Evolutionary conservation across 1,140 invertebrate species (phyloP).

Genomic region (Augochlora pura): DNA sequence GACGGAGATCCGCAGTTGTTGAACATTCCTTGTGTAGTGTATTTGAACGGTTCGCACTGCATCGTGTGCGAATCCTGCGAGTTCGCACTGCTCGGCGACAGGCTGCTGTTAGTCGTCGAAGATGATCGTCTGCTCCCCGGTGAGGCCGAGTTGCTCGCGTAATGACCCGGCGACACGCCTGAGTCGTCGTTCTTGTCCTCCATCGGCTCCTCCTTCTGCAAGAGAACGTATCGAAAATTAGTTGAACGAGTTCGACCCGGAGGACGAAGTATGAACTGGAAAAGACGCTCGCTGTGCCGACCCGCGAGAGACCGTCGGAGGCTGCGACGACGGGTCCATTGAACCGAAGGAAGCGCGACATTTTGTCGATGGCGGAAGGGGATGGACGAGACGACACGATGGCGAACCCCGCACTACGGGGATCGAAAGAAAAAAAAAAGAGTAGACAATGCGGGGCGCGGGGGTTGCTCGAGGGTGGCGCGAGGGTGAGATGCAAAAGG

Average conservation of each 20-base stretch:
- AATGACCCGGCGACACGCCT: constrained; percentile 62
- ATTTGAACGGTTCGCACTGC: constrained; percentile 37
- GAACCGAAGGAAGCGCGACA: constrained; percentile 41
- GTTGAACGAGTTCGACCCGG: too few relatives aligned
- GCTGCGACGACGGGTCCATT: background rate
- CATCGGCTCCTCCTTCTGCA: constrained; percentile 58
- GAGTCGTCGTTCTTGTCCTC: constrained; percentile 67
- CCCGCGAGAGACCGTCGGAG: too few relatives aligned
- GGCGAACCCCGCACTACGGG: background rate
- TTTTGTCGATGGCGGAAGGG: constrained; percentile 45
- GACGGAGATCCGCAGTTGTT: constrained; percentile 44
- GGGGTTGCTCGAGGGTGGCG: constrained; percentile 6
- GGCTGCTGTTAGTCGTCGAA: constrained; percentile 43
- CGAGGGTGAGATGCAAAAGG: constrained; percentile 14
- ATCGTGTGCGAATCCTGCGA: constrained; percentile 55
- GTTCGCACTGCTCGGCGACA: constrained; percentile 58
- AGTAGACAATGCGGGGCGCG: background rate
- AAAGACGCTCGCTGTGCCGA: too few relatives aligned
- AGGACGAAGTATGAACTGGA: too few relatives aligned
- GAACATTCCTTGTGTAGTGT: constrained; percentile 49
- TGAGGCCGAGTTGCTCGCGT: constrained; percentile 61
- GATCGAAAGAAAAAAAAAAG: constrained; percentile 3
- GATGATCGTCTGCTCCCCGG: constrained; percentile 63
- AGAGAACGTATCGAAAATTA: background rate
- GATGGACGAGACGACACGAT: background rate